phyloP scores from a whole-genome alignment of 2,888 invertebrate genomes.

The Ophonus ardosiacus region DNA sequence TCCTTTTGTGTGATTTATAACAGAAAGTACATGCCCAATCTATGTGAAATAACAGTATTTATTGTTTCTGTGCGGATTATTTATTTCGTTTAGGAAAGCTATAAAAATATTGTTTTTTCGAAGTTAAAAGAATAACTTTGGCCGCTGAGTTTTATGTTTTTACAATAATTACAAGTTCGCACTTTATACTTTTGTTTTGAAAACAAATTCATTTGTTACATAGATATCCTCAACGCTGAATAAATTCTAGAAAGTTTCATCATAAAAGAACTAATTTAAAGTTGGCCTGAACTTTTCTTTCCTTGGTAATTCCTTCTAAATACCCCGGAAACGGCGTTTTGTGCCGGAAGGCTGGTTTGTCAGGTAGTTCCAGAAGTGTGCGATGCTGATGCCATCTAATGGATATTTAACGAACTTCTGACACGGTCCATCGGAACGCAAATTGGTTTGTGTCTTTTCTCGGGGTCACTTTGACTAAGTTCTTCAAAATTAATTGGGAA shows the following conservation, averaged over 20 bases:
- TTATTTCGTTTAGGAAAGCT: not conserved
- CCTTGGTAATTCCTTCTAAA: slow-evolving; percentile 25
- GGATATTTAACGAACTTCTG: slow-evolving; percentile 37
- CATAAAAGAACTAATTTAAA: slow-evolving; percentile 54
- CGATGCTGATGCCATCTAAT: slow-evolving; percentile 34
- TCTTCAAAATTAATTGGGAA: not conserved
- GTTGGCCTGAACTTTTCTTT: slow-evolving; percentile 25
- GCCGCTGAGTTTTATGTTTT: not conserved
- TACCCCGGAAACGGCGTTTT: slow-evolving; percentile 18
- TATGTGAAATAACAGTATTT: too few species aligned
- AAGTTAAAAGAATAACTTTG: not conserved
- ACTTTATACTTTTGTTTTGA: slow-evolving; percentile 34
- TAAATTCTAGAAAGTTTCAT: slow-evolving; percentile 20
- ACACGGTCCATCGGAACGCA: slow-evolving; percentile 1
- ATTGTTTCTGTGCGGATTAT: too few species aligned
- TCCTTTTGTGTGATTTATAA: too few species aligned
- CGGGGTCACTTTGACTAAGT: not conserved
- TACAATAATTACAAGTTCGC: slow-evolving; percentile 5
- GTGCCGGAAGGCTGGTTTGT: slow-evolving; percentile 24
- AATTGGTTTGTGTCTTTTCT: slow-evolving; percentile 32
- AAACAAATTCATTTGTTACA: slow-evolving; percentile 26
- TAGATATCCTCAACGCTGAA: slow-evolving; percentile 20
- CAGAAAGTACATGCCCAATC: too few species aligned
- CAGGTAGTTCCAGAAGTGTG: slow-evolving; percentile 21
- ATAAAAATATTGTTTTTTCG: not conserved